phyloP scores from a whole-genome alignment of 2,888 invertebrate genomes.

The Andrena bucephala region DNA sequence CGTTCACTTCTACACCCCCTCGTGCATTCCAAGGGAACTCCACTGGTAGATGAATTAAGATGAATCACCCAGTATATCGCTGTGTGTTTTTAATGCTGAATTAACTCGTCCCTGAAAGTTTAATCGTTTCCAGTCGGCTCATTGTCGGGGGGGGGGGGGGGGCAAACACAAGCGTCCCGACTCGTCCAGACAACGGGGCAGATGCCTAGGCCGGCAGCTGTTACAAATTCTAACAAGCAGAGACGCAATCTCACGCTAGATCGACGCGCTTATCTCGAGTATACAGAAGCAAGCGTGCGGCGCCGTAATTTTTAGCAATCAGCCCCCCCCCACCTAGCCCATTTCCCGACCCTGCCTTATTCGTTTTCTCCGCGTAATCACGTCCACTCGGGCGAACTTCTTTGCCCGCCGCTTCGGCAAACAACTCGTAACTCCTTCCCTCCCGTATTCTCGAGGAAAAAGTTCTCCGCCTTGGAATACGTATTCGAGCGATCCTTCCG shows the following conservation, averaged over 20 bases:
- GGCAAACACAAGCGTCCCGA: slow-evolving; percentile 5
- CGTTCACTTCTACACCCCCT: too few species aligned
- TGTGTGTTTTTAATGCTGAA: neutral
- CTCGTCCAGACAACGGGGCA: slow-evolving; percentile 23
- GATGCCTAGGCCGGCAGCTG: slow-evolving; percentile 32
- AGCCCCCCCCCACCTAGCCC: slow-evolving; percentile 29
- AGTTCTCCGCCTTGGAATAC: slow-evolving; percentile 22
- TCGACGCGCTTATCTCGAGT: slow-evolving; percentile 49
- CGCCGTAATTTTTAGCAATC: slow-evolving; percentile 69
- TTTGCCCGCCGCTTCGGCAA: slow-evolving; percentile 30
- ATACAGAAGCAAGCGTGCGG: slow-evolving; percentile 40
- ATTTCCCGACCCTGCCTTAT: slow-evolving; percentile 39
- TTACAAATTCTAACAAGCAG: slow-evolving; percentile 49
- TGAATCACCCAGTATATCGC: neutral
- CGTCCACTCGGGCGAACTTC: slow-evolving; percentile 56
- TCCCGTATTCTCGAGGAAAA: neutral
- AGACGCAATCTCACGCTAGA: slow-evolving; percentile 61
- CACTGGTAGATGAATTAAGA: neutral
- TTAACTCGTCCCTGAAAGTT: slow-evolving; percentile 8
- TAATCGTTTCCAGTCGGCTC: slow-evolving; percentile 3
- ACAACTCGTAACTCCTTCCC: slow-evolving; percentile 44
- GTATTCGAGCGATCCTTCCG: slow-evolving; percentile 8
- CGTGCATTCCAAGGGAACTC: too few species aligned
- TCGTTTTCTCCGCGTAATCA: slow-evolving; percentile 62
- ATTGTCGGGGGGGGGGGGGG: neutral